These are phyloP conservation scores for Julus scanicus DNA, from an alignment of 2,888 invertebrate genomes.

Conservation along the genomic window DNA sequence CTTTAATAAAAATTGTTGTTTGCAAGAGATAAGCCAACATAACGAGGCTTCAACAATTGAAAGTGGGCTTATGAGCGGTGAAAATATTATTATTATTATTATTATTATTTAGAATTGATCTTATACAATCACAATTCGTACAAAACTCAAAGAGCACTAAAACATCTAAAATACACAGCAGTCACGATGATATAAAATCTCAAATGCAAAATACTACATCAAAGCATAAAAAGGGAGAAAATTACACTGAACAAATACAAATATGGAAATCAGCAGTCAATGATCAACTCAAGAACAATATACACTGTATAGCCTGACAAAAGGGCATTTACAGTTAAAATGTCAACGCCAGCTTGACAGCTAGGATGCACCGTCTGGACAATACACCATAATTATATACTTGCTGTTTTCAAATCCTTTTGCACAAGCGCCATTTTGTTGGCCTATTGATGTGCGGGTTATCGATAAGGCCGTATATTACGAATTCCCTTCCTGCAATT, in stretches of 20 bases:
- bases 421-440: background rate
- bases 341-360: background rate
- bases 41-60: slow-evolving; percentile 7
- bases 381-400: background rate
- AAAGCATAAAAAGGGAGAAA: too few relatives aligned
- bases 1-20: slow-evolving; percentile 24
- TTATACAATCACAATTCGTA: too few relatives aligned
- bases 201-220: too few relatives aligned
- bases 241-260: too few relatives aligned
- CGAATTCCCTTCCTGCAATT: slow-evolving; percentile 5
- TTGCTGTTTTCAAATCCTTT: background rate
- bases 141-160: too few relatives aligned
- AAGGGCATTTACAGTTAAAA: background rate
- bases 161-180: too few relatives aligned
- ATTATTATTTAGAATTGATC: too few relatives aligned
- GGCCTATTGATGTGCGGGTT: background rate
- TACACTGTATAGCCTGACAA: background rate
- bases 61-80: background rate
- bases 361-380: background rate
- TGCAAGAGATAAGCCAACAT: background rate
- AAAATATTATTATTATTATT: too few relatives aligned
- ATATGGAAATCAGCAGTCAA: too few relatives aligned
- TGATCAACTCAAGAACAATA: background rate
- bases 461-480: background rate
- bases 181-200: background rate